Conservation (phyloP, 2,888 invertebrate species). For the Phengaris arion region DNA sequence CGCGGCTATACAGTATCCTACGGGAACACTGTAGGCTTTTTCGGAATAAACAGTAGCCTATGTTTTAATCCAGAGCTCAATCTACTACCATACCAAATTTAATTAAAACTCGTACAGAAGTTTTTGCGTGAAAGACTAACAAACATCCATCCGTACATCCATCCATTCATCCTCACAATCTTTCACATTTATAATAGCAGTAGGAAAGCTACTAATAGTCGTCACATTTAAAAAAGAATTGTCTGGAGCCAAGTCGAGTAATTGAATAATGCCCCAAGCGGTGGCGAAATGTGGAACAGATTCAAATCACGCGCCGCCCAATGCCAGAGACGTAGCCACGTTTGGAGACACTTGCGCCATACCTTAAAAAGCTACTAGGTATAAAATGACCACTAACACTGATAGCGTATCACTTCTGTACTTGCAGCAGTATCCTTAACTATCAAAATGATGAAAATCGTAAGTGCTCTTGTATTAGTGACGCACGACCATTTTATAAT, state of each 20-base stretch:
- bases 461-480: slow-evolving; percentile 47
- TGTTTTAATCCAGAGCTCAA: too few species aligned
- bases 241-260: slow-evolving; percentile 19
- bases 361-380: slow-evolving; percentile 42
- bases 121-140: too few species aligned
- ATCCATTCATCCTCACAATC: too few species aligned
- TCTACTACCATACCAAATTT: too few species aligned
- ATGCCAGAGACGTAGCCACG: slow-evolving; percentile 63
- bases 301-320: slow-evolving; percentile 66
- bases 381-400: slow-evolving; percentile 56
- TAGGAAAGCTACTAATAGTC: too few species aligned
- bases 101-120: too few species aligned
- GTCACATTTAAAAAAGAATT: background rate
- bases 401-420: slow-evolving; percentile 55
- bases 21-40: too few species aligned
- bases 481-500: too few species aligned
- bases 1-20: too few species aligned
- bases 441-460: slow-evolving; percentile 70
- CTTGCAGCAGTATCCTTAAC: slow-evolving; percentile 49
- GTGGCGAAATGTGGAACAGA: slow-evolving; percentile 44
- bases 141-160: too few species aligned
- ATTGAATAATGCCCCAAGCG: slow-evolving; percentile 48
- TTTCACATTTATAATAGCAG: too few species aligned
- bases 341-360: slow-evolving; percentile 55
- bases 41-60: too few species aligned